Percentiles rank a stretch among this genome's conserved stretches.
These are phyloP conservation scores for Drosophila tripunctata DNA, from an alignment of 2,888 invertebrate species.

Conservation along the genomic window DNA sequence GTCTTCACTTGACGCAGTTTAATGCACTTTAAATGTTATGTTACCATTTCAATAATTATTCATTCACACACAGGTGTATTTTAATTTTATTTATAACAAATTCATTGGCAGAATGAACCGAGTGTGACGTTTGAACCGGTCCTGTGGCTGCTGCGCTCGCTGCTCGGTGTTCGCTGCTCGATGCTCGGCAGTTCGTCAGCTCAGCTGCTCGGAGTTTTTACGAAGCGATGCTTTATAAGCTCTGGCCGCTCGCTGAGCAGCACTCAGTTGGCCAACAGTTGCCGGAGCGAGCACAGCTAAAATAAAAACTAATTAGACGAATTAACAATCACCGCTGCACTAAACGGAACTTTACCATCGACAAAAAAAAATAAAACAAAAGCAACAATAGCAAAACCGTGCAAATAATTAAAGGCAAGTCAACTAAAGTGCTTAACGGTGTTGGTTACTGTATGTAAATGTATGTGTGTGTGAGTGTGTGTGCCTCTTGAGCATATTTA, in stretches of 20 bases:
- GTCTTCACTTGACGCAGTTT: slow-evolving; percentile 8
- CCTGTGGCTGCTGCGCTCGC: slow-evolving; percentile 62
- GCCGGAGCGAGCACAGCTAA: slow-evolving; percentile 52
- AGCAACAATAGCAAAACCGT: slow-evolving; percentile 52
- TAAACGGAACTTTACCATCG: slow-evolving; percentile 25
- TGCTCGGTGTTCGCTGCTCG: too few relatives aligned
- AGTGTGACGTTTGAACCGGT: slow-evolving; percentile 64
- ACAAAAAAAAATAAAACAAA: not conserved
- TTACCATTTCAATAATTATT: slow-evolving; percentile 7
- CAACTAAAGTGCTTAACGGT: slow-evolving; percentile 70
- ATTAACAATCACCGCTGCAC: slow-evolving; percentile 1
- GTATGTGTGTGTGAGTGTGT: slow-evolving; percentile 17
- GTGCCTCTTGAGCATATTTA: slow-evolving; percentile 51
- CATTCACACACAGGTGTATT: not conserved
- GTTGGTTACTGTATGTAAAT: slow-evolving; percentile 38
- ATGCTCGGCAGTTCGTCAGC: slow-evolving; percentile 1
- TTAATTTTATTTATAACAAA: slow-evolving; percentile 31
- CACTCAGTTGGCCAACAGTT: slow-evolving; percentile 67
- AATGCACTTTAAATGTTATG: slow-evolving; percentile 21
- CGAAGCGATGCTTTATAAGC: slow-evolving; percentile 67
- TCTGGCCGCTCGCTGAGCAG: slow-evolving; percentile 45
- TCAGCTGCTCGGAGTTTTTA: slow-evolving; percentile 2
- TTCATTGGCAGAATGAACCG: slow-evolving; percentile 6
- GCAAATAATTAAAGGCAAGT: slow-evolving; percentile 75
- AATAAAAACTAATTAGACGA: slow-evolving; percentile 11